Percentiles rank a stretch among this genome's conserved stretches.
These are phyloP conservation scores for Diachasma alloeum DNA, from an alignment of 1,140 invertebrate genomes.

Conservation along the genomic window DNA sequence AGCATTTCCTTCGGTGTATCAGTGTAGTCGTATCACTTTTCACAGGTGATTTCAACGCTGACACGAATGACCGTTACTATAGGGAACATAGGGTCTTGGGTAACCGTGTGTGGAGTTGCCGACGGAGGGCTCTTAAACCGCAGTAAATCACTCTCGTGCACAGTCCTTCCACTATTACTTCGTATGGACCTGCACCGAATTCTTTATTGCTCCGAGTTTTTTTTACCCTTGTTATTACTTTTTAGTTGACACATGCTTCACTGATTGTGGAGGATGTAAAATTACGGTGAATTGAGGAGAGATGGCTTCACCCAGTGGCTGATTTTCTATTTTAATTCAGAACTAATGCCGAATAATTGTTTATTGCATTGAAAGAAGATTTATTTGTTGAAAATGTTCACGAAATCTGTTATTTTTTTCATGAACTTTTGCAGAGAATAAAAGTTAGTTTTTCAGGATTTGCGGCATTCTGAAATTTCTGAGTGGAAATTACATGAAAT, in stretches of 20 bases:
- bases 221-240: neutral
- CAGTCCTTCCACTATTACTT: neutral
- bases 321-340: neutral
- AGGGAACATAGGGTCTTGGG: neutral
- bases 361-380: too few relatives aligned
- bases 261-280: slow-evolving; percentile 37
- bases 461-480: too few relatives aligned
- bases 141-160: slow-evolving; percentile 39
- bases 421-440: too few relatives aligned
- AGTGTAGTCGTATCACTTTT: slow-evolving; percentile 19
- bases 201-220: neutral
- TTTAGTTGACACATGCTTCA: slow-evolving; percentile 11
- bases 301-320: neutral
- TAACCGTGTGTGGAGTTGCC: neutral
- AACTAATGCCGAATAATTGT: too few relatives aligned
- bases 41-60: slow-evolving; percentile 24
- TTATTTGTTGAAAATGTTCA: too few relatives aligned
- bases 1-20: neutral
- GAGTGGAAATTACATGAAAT: too few relatives aligned
- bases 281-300: slow-evolving; percentile 30
- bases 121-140: slow-evolving; percentile 36
- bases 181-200: too few relatives aligned
- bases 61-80: slow-evolving; percentile 12
- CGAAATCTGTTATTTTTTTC: too few relatives aligned
- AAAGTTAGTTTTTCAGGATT: too few relatives aligned